These are phyloP conservation scores for Parasteatoda tepidariorum DNA, from an alignment of 1,140 invertebrate species.

Conservation along the genomic window DNA sequence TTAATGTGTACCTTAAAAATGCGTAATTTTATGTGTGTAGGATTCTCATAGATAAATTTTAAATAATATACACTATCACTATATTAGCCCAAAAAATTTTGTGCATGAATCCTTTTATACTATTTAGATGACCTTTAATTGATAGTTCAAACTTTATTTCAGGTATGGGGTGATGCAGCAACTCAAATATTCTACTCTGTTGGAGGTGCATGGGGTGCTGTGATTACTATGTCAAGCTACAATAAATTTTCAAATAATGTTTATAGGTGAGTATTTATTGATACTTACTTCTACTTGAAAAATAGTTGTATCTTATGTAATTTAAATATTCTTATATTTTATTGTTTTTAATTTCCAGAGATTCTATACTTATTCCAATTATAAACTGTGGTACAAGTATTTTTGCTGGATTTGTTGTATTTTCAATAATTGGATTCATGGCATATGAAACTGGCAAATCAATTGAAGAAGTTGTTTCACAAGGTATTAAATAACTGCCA, in stretches of 20 bases:
- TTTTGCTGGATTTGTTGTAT: slow-evolving; percentile 75
- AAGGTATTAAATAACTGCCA: too few species aligned
- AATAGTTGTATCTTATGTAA: background rate
- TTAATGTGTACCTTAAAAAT: too few species aligned
- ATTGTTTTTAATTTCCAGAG: slow-evolving; percentile 46
- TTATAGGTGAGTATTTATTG: slow-evolving; percentile 71
- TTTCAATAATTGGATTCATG: slow-evolving; percentile 76
- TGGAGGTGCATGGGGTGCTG: slow-evolving; percentile 80
- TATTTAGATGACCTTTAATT: too few species aligned
- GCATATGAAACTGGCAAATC: slow-evolving; percentile 84
- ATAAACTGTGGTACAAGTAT: slow-evolving; percentile 76
- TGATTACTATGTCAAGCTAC: slow-evolving; percentile 77
- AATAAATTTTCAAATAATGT: slow-evolving; percentile 75
- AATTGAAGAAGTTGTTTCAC: slow-evolving; percentile 85
- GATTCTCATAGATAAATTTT: too few species aligned
- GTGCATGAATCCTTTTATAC: too few species aligned
- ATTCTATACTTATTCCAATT: slow-evolving; percentile 75
- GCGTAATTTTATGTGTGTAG: too few species aligned
- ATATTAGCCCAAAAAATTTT: too few species aligned
- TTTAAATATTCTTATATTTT: background rate
- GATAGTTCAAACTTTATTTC: slow-evolving; percentile 63
- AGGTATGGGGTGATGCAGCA: slow-evolving; percentile 71
- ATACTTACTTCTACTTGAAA: background rate
- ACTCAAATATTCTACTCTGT: slow-evolving; percentile 71
- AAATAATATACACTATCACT: too few species aligned